These are phyloP conservation scores for Liolophura sinensis DNA, from an alignment of 1,140 invertebrate genomes.

Conservation along the genomic window DNA sequence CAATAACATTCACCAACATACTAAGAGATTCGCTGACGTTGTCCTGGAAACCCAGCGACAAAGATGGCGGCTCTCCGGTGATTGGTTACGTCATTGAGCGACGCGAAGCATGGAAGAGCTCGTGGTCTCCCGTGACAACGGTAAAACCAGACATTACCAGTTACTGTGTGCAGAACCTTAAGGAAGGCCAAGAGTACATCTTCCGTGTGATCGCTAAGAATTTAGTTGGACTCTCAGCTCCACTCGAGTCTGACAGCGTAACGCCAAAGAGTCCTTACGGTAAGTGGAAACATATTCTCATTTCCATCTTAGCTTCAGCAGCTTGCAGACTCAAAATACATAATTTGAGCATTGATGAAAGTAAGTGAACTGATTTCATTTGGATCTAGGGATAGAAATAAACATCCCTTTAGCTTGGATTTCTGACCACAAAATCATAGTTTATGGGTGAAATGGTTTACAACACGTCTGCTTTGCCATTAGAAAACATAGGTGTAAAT, in stretches of 20 bases:
- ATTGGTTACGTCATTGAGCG: constrained; percentile 93
- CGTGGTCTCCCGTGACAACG: constrained; percentile 22
- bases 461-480: no score
- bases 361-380: background rate
- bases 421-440: background rate
- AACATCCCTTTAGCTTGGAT: background rate
- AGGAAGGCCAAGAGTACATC: constrained; percentile 91
- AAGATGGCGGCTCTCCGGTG: constrained; percentile 89
- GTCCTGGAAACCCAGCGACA: constrained; percentile 85
- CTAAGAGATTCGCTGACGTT: constrained; percentile 85
- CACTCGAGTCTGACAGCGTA: constrained; percentile 77
- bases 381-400: background rate
- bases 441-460: background rate
- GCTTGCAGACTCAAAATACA: background rate
- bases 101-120: constrained; percentile 36
- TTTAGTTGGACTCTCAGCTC: constrained; percentile 85
- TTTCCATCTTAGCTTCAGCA: background rate
- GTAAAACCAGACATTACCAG: constrained; percentile 30
- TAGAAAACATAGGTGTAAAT: no score
- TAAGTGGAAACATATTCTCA: constrained; percentile 16
- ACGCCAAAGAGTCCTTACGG: constrained; percentile 62
- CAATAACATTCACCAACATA: constrained; percentile 76
- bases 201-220: constrained; percentile 94
- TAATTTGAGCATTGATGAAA: background rate
- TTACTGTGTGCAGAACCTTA: constrained; percentile 75